Evolutionary conservation across 2,113 vertebrate species (phyloP).

Genomic region (Ceuthmochares aereus): DNA sequence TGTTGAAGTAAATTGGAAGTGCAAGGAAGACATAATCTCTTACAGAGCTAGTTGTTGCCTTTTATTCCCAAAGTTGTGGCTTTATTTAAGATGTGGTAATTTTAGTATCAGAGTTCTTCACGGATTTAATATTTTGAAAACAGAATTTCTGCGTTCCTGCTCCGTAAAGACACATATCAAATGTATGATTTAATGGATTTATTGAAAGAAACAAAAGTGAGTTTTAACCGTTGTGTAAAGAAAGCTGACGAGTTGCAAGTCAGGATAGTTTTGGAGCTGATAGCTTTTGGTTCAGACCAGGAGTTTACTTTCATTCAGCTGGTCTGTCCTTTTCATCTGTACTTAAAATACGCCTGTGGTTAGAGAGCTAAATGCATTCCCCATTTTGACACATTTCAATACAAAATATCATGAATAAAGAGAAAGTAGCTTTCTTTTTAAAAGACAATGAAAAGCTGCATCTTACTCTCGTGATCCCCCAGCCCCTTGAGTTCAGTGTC

Average conservation of each 20-base stretch:
- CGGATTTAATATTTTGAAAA: not conserved
- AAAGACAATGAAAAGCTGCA: not conserved
- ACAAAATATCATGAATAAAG: not conserved
- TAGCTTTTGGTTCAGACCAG: not conserved
- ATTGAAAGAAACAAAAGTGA: not conserved
- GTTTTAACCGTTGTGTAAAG: not conserved
- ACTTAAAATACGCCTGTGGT: not conserved
- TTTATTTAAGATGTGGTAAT: not conserved
- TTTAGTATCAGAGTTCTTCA: not conserved
- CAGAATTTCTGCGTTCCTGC: not conserved
- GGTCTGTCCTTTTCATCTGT: rapidly evolving
- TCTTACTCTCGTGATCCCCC: not conserved
- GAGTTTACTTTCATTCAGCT: not conserved
- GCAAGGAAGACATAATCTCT: not conserved
- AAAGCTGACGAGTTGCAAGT: not conserved
- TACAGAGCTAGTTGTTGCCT: not conserved
- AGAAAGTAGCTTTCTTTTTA: not conserved
- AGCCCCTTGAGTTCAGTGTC: not conserved
- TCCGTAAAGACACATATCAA: not conserved
- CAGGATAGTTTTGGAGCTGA: not conserved
- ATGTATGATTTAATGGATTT: not conserved
- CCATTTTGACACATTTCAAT: not conserved
- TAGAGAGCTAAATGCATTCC: not conserved
- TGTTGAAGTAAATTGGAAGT: not conserved
- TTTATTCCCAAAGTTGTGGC: not conserved